Conservation (phyloP, 2,797 vertebrate species). For the Syndactyla subalaris region DNA sequence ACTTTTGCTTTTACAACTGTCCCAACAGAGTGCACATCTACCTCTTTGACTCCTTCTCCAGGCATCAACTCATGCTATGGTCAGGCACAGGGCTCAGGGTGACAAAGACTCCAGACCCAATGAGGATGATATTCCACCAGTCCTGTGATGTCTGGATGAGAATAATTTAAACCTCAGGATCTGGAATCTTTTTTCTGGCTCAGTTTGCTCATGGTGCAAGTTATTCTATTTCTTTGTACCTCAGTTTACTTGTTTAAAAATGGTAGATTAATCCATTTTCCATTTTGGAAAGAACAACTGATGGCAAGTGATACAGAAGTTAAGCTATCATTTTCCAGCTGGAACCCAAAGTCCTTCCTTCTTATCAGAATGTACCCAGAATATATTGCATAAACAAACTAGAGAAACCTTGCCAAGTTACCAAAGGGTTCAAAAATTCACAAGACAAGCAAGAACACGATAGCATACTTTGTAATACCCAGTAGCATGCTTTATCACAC, state of each 20-base stretch:
- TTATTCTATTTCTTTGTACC: background rate
- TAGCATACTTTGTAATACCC: background rate
- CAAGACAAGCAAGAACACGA: background rate
- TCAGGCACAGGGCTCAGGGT: background rate
- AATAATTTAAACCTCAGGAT: background rate
- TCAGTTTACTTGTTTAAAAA: background rate
- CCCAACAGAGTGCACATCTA: background rate
- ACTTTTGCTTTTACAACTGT: background rate
- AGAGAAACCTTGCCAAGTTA: background rate
- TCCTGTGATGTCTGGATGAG: background rate
- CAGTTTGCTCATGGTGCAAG: background rate
- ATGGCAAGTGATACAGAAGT: background rate
- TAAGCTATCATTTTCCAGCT: background rate
- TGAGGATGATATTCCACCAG: accelerated
- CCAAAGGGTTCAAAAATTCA: background rate
- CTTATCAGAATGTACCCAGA: background rate
- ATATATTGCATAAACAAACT: background rate
- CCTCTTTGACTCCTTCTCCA: background rate
- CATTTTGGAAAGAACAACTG: background rate
- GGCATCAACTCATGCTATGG: accelerated
- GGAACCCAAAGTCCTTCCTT: background rate
- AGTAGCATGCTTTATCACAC: background rate
- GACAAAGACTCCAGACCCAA: background rate
- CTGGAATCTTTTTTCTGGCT: background rate
- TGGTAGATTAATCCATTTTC: background rate